phyloP scores from a whole-genome alignment of 2,888 invertebrate species.

The Amaurobius ferox region DNA sequence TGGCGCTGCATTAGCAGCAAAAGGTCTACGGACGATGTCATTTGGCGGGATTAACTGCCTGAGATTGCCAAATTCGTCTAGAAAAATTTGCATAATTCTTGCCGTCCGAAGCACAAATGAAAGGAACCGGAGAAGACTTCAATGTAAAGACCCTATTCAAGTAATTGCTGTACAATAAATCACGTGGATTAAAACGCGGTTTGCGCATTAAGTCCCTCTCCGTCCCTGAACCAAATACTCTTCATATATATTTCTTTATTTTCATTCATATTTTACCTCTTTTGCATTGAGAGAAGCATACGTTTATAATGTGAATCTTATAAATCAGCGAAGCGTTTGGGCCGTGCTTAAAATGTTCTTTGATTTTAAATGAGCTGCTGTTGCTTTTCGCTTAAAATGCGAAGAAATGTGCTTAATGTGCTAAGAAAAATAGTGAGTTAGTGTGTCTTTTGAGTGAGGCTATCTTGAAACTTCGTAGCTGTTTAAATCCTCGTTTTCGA shows the following conservation, averaged over 20 bases:
- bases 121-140: conserved; percentile 6
- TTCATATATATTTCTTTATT: not conserved
- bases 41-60: conserved; percentile 13
- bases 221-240: not conserved
- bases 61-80: conserved; percentile 7
- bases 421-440: no score
- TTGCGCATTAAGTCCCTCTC: not conserved
- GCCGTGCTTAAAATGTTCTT: no score
- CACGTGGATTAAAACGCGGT: conserved; percentile 1
- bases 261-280: not conserved
- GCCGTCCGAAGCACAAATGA: conserved; percentile 8
- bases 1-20: not conserved
- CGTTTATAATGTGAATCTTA: not conserved
- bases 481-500: no score
- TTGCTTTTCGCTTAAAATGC: no score
- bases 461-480: no score
- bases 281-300: not conserved
- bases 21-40: conserved; percentile 12
- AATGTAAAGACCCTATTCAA: conserved; percentile 7
- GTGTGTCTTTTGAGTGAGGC: no score
- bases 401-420: no score
- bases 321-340: not conserved
- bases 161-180: conserved; percentile 6
- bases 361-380: no score
- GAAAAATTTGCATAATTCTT: conserved; percentile 16